These are phyloP conservation scores for Melanerpes aurifrons DNA, from an alignment of 2,113 vertebrate species.

Conservation along the genomic window DNA sequence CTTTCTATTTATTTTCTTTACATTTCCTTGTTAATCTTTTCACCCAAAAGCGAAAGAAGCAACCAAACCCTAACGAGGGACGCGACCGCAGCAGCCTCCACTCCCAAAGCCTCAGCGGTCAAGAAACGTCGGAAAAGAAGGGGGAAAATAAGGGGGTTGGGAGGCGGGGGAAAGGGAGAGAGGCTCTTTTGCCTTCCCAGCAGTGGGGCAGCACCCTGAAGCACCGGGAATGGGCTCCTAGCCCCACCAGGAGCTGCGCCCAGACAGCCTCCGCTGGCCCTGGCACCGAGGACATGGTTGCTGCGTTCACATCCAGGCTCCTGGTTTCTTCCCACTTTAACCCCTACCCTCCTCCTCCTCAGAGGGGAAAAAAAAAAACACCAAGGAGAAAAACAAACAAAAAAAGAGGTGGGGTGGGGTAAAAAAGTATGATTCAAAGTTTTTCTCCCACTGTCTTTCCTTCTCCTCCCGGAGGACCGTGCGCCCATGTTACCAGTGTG, in stretches of 20 bases:
- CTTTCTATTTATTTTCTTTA: fast-evolving
- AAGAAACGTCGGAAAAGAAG: neutral
- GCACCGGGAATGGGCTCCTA: neutral
- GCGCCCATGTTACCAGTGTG: neutral
- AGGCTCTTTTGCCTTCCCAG: neutral
- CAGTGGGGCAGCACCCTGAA: neutral
- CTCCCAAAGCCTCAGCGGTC: neutral
- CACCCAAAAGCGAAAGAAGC: neutral
- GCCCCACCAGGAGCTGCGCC: neutral
- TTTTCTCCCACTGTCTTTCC: neutral
- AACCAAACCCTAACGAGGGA: neutral
- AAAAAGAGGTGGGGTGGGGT: fast-evolving
- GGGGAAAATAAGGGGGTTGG: neutral
- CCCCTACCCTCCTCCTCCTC: too few relatives aligned
- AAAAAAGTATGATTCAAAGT: neutral
- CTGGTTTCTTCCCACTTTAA: neutral
- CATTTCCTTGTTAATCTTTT: neutral
- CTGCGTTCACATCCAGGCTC: neutral
- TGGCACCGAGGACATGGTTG: neutral
- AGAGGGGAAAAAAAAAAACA: too few relatives aligned
- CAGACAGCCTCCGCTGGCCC: neutral
- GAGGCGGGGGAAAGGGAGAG: neutral
- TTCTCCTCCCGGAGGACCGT: neutral
- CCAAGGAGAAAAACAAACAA: neutral
- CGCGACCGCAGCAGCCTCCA: neutral